Conservation (phyloP, 2,888 invertebrate genomes). For the Pseudococcus jackbeardsleyi region DNA sequence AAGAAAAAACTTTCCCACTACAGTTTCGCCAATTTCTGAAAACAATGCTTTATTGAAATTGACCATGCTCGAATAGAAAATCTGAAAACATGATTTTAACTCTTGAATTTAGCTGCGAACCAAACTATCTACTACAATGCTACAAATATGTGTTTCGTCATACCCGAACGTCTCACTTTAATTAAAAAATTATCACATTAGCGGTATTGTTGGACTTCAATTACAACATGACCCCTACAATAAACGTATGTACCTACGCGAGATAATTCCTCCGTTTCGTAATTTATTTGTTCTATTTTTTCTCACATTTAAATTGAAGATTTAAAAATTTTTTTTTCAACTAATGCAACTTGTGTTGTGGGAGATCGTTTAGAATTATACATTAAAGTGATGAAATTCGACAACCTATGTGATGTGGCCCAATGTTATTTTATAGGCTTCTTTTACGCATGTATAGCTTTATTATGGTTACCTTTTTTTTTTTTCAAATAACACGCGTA, state of each 20-base stretch:
- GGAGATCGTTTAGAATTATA: slow-evolving; percentile 23
- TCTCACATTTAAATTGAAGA: slow-evolving; percentile 45
- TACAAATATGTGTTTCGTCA: slow-evolving; percentile 8
- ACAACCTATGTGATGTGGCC: not conserved
- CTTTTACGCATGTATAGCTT: slow-evolving; percentile 8
- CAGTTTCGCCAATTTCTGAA: slow-evolving; percentile 22
- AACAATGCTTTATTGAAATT: not conserved
- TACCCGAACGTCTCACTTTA: slow-evolving; percentile 16
- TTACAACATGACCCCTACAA: slow-evolving; percentile 9
- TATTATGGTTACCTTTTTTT: not conserved
- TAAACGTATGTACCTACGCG: not conserved
- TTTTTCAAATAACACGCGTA: not conserved
- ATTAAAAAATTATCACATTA: slow-evolving; percentile 48
- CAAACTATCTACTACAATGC: not conserved
- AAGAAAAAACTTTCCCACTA: slow-evolving; percentile 6
- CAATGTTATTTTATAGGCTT: not conserved
- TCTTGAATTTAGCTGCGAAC: not conserved
- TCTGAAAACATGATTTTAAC: not conserved
- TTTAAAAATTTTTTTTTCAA: not conserved
- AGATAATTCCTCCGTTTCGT: slow-evolving; percentile 5
- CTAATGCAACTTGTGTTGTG: not conserved
- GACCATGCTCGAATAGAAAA: slow-evolving; percentile 14
- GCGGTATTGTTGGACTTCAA: slow-evolving; percentile 29
- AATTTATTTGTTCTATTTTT: slow-evolving; percentile 48
- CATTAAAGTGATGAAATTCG: slow-evolving; percentile 8